These are phyloP conservation scores for Barypeithes pellucidus DNA, from an alignment of 2,888 invertebrate genomes.

Conservation along the genomic window DNA sequence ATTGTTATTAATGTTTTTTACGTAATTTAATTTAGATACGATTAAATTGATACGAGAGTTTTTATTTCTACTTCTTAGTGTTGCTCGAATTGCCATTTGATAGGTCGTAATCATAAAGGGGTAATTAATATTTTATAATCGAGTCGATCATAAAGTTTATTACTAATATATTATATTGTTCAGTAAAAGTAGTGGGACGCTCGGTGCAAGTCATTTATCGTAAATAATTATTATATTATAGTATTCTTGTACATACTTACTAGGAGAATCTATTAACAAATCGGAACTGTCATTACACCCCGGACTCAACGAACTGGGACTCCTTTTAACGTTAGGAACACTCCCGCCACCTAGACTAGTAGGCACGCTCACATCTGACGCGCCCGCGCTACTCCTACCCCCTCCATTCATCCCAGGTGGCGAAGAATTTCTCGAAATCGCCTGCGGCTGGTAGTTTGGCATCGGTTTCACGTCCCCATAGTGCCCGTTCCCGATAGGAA, in stretches of 20 bases:
- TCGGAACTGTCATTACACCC: constrained; percentile 80
- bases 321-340: constrained; percentile 76
- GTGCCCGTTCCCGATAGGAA: constrained; percentile 64
- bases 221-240: too few species aligned
- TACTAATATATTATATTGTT: too few species aligned
- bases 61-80: constrained; percentile 18
- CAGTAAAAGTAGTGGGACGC: too few species aligned
- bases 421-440: constrained; percentile 63
- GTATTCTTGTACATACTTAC: constrained; percentile 82
- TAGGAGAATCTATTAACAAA: constrained; percentile 87
- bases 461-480: constrained; percentile 66
- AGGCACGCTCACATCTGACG: constrained; percentile 87
- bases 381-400: constrained; percentile 61
- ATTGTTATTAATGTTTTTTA: constrained; percentile 64
- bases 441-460: constrained; percentile 58
- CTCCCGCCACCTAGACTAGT: constrained; percentile 79
- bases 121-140: constrained; percentile 2
- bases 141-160: neutral
- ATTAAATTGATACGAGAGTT: constrained; percentile 63
- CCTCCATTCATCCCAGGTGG: constrained; percentile 66
- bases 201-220: neutral
- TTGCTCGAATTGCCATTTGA: constrained; percentile 14
- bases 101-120: constrained; percentile 33
- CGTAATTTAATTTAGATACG: constrained; percentile 67
- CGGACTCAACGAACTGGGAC: constrained; percentile 78